Conservation (phyloP, 1,140 invertebrate genomes). For the Procambarus clarkii region DNA sequence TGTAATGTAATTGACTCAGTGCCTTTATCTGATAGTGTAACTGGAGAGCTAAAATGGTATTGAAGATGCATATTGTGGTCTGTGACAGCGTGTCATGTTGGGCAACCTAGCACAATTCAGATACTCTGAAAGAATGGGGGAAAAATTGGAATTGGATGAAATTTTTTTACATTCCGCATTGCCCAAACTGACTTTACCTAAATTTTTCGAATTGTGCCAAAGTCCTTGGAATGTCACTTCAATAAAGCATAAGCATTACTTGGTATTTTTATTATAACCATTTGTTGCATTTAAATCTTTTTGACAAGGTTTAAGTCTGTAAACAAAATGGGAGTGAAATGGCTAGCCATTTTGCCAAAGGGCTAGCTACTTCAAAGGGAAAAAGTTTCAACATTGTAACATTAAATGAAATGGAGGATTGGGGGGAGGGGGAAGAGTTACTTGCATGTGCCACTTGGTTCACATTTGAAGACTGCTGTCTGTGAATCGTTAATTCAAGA, state of each 20-base stretch:
- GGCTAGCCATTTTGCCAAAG: no score
- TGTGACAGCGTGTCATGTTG: neutral
- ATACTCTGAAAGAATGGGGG: neutral
- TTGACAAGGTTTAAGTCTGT: no score
- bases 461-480: no score
- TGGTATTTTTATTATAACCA: neutral
- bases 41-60: neutral
- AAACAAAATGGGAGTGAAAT: no score
- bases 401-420: no score
- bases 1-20: constrained; percentile 39
- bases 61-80: neutral
- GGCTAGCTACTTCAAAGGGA: no score
- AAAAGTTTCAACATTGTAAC: no score
- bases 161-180: constrained; percentile 57
- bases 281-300: no score
- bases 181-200: constrained; percentile 20
- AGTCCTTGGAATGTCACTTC: constrained; percentile 52
- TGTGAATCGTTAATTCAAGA: no score
- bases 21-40: constrained; percentile 26
- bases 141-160: constrained; percentile 19
- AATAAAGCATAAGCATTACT: constrained; percentile 39
- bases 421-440: no score
- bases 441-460: no score
- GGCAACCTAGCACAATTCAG: neutral
- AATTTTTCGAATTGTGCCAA: constrained; percentile 52